Percentiles rank a stretch among this genome's conserved stretches.
Evolutionary conservation across 2,888 invertebrate genomes (phyloP).

Genomic region (Diloba caeruleocephala): DNA sequence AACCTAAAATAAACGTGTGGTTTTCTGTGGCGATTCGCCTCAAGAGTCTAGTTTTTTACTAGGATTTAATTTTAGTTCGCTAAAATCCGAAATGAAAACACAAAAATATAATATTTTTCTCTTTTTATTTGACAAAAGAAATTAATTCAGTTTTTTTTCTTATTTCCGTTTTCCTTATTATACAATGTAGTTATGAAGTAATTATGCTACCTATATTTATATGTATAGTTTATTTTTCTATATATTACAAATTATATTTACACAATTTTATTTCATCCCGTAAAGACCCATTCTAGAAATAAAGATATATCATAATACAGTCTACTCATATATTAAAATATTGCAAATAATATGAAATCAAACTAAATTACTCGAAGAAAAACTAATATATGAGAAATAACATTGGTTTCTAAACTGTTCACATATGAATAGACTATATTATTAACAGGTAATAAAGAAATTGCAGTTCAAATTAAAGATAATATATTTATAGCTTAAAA

Average conservation of each 20-base stretch:
- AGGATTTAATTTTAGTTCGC: slow-evolving; percentile 9
- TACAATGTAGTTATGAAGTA: slow-evolving; percentile 87
- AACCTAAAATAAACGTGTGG: too few relatives aligned
- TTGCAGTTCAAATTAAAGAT: slow-evolving; percentile 52
- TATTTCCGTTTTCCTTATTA: slow-evolving; percentile 84
- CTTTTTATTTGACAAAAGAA: slow-evolving; percentile 89
- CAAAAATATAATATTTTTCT: slow-evolving; percentile 74
- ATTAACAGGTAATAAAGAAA: slow-evolving; percentile 55
- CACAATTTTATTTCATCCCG: slow-evolving; percentile 79
- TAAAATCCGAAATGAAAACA: slow-evolving; percentile 65
- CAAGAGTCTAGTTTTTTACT: neutral
- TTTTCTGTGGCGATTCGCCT: too few relatives aligned
- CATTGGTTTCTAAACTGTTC: slow-evolving; percentile 18
- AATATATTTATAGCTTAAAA: slow-evolving; percentile 53
- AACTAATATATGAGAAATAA: too few relatives aligned
- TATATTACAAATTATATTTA: slow-evolving; percentile 88
- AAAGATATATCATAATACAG: slow-evolving; percentile 53
- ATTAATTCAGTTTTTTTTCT: slow-evolving; percentile 86
- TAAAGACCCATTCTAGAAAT: slow-evolving; percentile 81
- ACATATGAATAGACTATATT: slow-evolving; percentile 49
- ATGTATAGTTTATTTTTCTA: slow-evolving; percentile 84
- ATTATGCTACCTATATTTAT: slow-evolving; percentile 88
- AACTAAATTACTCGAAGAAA: slow-evolving; percentile 6
- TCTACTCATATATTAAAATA: slow-evolving; percentile 48
- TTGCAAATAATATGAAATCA: slow-evolving; percentile 26